Base-by-base conservation (phyloP, 2,888 invertebrate species). In the Hecatera dysodea region DNA sequence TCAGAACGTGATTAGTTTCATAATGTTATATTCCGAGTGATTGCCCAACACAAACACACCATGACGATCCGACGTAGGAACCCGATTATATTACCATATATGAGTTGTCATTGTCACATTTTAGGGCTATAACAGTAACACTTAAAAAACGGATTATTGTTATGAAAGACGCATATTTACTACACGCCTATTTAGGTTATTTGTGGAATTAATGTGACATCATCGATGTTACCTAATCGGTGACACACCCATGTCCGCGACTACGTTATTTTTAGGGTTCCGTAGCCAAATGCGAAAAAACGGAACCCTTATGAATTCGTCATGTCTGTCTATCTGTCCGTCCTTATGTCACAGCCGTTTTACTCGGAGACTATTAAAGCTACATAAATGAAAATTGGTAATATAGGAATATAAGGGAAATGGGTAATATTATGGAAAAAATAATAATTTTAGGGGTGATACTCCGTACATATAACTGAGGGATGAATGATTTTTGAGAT, bases 1-100 rank as follows among this genome's bases (percentile, higher is more conserved):
- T 83, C 76, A 75, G 73, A 81, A 78, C 70, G 72, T 76, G 82
- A 81, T 87, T 81, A 74, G 82, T 79, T 87, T 78, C 60, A 78
- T 75, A 79, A 81, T 80, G 59, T 67, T 67, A 61, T 67, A 63
- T 73, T 75, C 44, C 48, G 55, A 63, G 72, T 69, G 61, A 77
- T 85, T 82, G 67, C 79, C 55, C 72, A 78, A 85, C 68, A 56
- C 68, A 73, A 76, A 72, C 67, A 66, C 36, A 59, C 44, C 64
- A 77, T 59, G 74, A 72, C 81, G 74, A 75, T 74, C 72, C 64
- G 59, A 72, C 53, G 76, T 76, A 64, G 64, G 68, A 78, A 76
- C 62, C 69, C 53, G 76, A 69, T 70, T 72, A 66, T 70, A 74
- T 82, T 78, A 75, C 75, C 79, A 75, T 82, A 64, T 67, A 66